Percentiles rank a stretch among this genome's conserved stretches.
Conservation (phyloP, 2,888 invertebrate species). For the Hoplodrina blanda region DNA sequence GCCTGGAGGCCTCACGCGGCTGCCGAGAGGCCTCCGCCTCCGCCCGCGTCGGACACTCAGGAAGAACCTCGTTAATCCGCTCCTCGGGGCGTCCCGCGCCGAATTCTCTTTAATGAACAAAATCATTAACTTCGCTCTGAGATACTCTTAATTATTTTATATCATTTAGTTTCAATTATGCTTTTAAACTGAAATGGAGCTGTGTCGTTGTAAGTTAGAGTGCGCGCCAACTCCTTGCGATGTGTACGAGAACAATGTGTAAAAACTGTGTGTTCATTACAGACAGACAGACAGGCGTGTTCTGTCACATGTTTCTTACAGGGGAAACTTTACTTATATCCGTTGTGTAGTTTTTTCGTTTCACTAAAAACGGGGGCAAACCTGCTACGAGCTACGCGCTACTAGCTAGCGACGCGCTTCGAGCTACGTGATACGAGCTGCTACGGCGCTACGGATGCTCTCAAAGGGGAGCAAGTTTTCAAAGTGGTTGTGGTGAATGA, state of each 20-base stretch:
- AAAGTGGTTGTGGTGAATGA: conserved; percentile 34
- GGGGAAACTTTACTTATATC: conserved; percentile 53
- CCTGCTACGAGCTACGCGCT: conserved; percentile 14
- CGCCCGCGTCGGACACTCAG: conserved; percentile 39
- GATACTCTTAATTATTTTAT: conserved; percentile 38
- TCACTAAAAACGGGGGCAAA: conserved; percentile 35
- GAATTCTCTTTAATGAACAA: conserved; percentile 62
- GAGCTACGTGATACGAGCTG: conserved; percentile 14
- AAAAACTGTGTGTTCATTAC: conserved; percentile 21
- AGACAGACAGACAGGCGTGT: background rate
- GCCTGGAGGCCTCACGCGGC: conserved; percentile 25
- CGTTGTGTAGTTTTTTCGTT: conserved; percentile 38
- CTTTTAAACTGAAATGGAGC: conserved; percentile 15
- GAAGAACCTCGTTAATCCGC: conserved; percentile 64
- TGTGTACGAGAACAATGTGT: conserved; percentile 1
- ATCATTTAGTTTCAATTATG: conserved; percentile 43
- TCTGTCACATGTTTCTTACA: conserved; percentile 25
- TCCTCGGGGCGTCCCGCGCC: conserved; percentile 57
- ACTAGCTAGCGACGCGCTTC: conserved; percentile 2
- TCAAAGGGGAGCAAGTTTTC: conserved; percentile 49
- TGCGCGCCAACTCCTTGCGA: conserved; percentile 6
- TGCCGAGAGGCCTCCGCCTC: conserved; percentile 9
- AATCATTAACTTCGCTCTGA: conserved; percentile 50
- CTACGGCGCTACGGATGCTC: conserved; percentile 10
- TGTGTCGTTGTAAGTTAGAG: conserved; percentile 3